Evolutionary conservation across 1,140 invertebrate species (phyloP).

Genomic region (Hylaeus volcanicus): DNA sequence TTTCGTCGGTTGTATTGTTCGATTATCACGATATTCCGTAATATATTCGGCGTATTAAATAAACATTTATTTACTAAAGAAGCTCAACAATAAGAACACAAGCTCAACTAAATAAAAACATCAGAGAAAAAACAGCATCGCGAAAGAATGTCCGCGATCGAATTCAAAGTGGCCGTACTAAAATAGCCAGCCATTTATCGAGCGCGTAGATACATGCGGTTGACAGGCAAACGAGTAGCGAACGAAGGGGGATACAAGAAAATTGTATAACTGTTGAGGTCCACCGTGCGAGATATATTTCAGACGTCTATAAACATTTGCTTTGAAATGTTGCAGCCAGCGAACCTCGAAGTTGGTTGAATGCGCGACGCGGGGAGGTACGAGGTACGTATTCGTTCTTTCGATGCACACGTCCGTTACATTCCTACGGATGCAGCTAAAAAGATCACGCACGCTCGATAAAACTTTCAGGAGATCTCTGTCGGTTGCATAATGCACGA

Average conservation of each 20-base stretch:
- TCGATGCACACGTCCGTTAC: conserved; percentile 42
- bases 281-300: not conserved
- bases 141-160: too few relatives aligned
- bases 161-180: too few relatives aligned
- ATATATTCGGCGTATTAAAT: too few relatives aligned
- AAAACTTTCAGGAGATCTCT: conserved; percentile 62
- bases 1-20: too few relatives aligned
- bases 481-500: conserved; percentile 62
- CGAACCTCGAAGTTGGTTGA: conserved; percentile 41
- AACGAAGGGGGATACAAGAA: not conserved
- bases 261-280: not conserved
- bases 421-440: conserved; percentile 45
- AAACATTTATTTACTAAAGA: too few relatives aligned
- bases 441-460: conserved; percentile 61
- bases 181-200: too few relatives aligned
- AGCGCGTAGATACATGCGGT: not conserved
- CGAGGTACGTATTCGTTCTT: conserved; percentile 38
- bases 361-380: conserved; percentile 13
- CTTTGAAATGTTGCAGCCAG: conserved; percentile 30
- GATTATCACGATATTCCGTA: too few relatives aligned
- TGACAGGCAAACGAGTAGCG: too few relatives aligned
- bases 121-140: too few relatives aligned
- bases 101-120: too few relatives aligned
- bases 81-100: too few relatives aligned
- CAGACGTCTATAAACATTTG: conserved; percentile 26